Conservation (phyloP, 2,888 invertebrate genomes). For the Eupsilia transversa region DNA sequence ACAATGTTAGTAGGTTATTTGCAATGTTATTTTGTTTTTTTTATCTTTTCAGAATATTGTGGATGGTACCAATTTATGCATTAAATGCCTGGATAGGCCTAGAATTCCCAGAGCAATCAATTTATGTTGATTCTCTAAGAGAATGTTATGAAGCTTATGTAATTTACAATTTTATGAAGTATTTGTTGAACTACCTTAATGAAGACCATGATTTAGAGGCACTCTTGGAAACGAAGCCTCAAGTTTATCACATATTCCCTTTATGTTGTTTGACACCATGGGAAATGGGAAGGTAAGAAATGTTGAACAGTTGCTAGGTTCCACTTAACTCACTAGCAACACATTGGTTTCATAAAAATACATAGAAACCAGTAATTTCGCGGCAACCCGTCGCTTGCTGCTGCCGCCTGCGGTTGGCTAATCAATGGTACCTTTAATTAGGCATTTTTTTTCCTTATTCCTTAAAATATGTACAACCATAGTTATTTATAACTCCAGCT, state of each 20-base stretch:
- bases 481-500: background rate
- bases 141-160: constrained; percentile 99
- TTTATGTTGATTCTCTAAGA: constrained; percentile 97
- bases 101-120: constrained; percentile 95
- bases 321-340: too few species aligned
- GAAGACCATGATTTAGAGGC: constrained; percentile 96
- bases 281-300: constrained; percentile 95
- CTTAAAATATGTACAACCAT: background rate
- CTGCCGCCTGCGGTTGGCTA: too few species aligned
- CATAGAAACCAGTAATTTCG: too few species aligned
- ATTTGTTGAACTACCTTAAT: constrained; percentile 96
- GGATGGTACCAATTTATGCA: constrained; percentile 99
- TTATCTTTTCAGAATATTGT: constrained; percentile 93
- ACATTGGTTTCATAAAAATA: too few species aligned
- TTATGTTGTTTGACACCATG: constrained; percentile 97
- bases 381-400: too few species aligned
- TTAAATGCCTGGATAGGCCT: constrained; percentile 98
- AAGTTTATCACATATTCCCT: constrained; percentile 97
- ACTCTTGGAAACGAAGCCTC: constrained; percentile 94
- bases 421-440: too few species aligned
- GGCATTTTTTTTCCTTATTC: background rate
- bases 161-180: constrained; percentile 99
- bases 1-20: background rate
- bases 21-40: constrained; percentile 3
- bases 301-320: background rate